Percentiles rank a stretch among this genome's conserved stretches.
Conservation (phyloP, 2,888 invertebrate species). For the Drosophila suboccidentalis region DNA sequence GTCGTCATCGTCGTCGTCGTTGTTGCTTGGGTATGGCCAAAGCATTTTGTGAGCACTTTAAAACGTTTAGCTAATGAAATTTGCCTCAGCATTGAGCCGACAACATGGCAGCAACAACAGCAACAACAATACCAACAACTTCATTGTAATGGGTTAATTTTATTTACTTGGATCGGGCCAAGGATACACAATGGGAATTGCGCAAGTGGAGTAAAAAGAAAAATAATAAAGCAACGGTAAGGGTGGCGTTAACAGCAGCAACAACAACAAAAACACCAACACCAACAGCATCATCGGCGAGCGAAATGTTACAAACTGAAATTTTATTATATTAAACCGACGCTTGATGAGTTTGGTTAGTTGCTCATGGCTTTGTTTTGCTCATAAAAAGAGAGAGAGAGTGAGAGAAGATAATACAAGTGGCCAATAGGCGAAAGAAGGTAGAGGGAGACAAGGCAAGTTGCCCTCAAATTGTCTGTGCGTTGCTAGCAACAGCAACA, state of each 20-base stretch:
- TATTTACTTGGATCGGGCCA: slow-evolving; percentile 69
- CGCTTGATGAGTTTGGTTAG: slow-evolving; percentile 82
- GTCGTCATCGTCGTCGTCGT: slow-evolving; percentile 14
- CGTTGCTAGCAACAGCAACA: slow-evolving; percentile 27
- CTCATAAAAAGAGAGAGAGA: background rate
- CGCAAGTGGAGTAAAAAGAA: slow-evolving; percentile 60
- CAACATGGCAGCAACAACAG: slow-evolving; percentile 27
- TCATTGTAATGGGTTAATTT: slow-evolving; percentile 82
- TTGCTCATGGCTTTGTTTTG: slow-evolving; percentile 62
- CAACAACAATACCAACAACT: slow-evolving; percentile 61
- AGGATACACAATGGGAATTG: slow-evolving; percentile 58
- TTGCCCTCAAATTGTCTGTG: slow-evolving; percentile 8
- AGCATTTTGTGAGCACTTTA: slow-evolving; percentile 75
- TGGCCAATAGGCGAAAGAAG: slow-evolving; percentile 34
- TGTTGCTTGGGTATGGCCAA: slow-evolving; percentile 40
- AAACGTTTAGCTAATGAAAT: slow-evolving; percentile 82
- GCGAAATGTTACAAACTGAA: slow-evolving; percentile 80
- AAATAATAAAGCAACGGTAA: slow-evolving; percentile 68
- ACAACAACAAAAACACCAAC: background rate
- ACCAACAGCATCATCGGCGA: slow-evolving; percentile 33
- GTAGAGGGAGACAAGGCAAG: slow-evolving; percentile 2
- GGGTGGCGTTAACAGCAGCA: slow-evolving; percentile 10
- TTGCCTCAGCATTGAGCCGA: slow-evolving; percentile 64
- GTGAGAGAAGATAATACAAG: slow-evolving; percentile 12
- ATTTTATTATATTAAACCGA: slow-evolving; percentile 82